Conservation (phyloP, 1,140 invertebrate species). For the Papilio aristodemus region DNA sequence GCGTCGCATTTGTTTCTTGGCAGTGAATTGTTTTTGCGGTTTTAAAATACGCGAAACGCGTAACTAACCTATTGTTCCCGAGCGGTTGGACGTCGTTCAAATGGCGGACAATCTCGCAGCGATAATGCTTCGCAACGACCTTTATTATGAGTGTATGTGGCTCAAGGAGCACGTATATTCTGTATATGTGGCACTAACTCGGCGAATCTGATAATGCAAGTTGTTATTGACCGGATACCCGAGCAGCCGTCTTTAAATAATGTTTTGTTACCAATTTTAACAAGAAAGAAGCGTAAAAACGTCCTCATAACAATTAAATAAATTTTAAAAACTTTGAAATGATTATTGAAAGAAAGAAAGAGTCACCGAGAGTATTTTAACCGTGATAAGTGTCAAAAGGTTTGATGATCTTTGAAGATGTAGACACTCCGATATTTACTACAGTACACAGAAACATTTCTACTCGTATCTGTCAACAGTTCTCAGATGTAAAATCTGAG, state of each 20-base stretch:
- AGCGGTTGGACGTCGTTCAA: conserved; percentile 24
- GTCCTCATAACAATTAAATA: too few species aligned
- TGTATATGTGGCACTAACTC: conserved; percentile 18
- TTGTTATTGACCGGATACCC: background rate
- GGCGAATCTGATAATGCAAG: background rate
- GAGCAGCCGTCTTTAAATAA: background rate
- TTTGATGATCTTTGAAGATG: too few species aligned
- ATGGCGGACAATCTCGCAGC: background rate
- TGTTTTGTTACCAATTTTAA: too few species aligned
- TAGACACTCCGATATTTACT: too few species aligned
- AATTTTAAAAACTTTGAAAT: too few species aligned
- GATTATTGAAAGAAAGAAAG: background rate
- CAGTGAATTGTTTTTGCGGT: conserved; percentile 27
- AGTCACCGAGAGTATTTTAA: too few species aligned
- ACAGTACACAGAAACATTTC: too few species aligned
- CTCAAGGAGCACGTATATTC: conserved; percentile 32
- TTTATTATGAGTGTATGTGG: conserved; percentile 30
- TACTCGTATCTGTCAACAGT: too few species aligned
- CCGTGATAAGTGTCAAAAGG: too few species aligned
- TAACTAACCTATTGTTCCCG: conserved; percentile 20
- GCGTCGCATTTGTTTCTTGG: conserved; percentile 24
- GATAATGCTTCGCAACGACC: conserved; percentile 23
- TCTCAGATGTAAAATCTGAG: too few species aligned
- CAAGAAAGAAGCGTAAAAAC: too few species aligned
- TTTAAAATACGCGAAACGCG: conserved; percentile 17